Evolutionary conservation across 1,140 invertebrate genomes (phyloP), one percentile per base, ranked within the genome.

Genomic region (Leptopilina clavipes): DNA sequence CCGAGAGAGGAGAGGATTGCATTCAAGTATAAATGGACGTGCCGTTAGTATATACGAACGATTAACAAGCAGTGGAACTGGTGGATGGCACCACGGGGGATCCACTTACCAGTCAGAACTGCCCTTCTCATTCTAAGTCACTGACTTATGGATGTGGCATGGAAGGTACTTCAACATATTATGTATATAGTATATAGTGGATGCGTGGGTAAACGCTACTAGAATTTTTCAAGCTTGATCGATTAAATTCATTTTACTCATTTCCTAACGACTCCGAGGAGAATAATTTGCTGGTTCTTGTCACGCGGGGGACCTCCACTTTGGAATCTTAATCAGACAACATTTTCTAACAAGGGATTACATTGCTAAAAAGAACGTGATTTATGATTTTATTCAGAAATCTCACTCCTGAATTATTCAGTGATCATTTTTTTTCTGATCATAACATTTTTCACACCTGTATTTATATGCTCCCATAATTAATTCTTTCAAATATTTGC

Each of bases 41-140:
- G 74, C 77, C 71, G 78, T 81, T 77, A 79, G 56, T 80, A 81
- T 82, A 76, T 71, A 80, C 75, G 72, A 52, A 81, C 85, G 85
- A 87, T 85, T 86, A 87, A 83, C 85, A 84, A 80, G 77, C 79
- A 77, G 71, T 76, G 45, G 52, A 79, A 76, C 76, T 52, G 72
- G 73, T 74, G 79, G 79, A 84, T 77, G 78, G 79, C 85, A 83
- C 82, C 79, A 78, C 84, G 54, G 84, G 85, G 81, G 82, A 86
- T 85, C 84, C 79, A 79, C 79, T 85, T 83, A 77, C 83, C 73
- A 80, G 80, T 72, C 83, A 75, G 79, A 82, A 81, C 83, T 78
- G 81, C 78, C 78, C 70, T 79, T 81, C 76, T 78, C 79, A 72
- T 82, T 79, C 79, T 83, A 82, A 86, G 83, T 83, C 79, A 80